Evolutionary conservation across 2,113 vertebrate species (phyloP).

Genomic region (Leptosomus discolor): DNA sequence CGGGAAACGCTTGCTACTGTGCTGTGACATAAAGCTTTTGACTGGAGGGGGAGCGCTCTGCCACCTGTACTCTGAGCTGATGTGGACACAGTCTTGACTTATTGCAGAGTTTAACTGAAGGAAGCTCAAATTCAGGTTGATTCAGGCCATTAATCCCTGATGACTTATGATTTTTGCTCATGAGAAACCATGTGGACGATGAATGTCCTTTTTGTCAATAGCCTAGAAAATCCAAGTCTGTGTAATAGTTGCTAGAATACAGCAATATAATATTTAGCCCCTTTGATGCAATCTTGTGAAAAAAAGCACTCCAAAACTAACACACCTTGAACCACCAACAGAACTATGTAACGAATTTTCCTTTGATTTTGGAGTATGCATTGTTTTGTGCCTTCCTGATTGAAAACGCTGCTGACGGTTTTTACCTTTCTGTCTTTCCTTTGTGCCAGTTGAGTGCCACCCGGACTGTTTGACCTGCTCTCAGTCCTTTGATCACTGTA

Average conservation of each 20-base stretch:
- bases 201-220: neutral
- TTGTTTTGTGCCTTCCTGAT: neutral
- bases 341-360: neutral
- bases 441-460: constrained; percentile 73
- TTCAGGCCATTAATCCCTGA: rapidly evolving
- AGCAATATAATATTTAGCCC: neutral
- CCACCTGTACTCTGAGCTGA: neutral
- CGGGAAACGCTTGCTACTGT: neutral
- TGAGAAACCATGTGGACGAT: neutral
- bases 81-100: neutral
- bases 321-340: too few species aligned
- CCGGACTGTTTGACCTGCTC: constrained; percentile 82
- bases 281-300: neutral
- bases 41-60: neutral
- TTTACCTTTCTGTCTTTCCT: neutral
- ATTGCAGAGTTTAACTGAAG: neutral
- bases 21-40: neutral
- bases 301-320: neutral
- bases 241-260: neutral
- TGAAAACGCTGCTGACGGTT: neutral
- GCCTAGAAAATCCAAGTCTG: neutral
- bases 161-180: neutral
- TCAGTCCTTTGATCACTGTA: constrained; percentile 71
- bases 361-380: rapidly evolving
- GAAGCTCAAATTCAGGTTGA: neutral